Evolutionary conservation across 2,797 vertebrate genomes (phyloP), one percentile per base, ranked within the genome.

Genomic region (Danio aesculapii): DNA sequence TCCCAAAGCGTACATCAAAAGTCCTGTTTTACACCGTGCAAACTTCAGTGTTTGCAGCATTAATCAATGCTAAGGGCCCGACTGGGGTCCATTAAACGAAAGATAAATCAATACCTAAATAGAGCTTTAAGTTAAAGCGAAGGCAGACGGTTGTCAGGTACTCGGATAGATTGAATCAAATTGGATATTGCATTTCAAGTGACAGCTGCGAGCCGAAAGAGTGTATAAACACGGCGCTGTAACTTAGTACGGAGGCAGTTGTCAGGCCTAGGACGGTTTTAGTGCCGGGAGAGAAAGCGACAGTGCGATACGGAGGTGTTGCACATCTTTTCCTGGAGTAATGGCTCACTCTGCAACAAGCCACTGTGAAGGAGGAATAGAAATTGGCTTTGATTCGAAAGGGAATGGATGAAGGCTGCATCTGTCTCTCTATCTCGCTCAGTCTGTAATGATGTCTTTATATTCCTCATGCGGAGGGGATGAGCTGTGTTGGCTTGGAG

Each of bases 331-430:
- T 72, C n/a, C 84, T 69, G 82, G 87, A 90, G 86, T 81, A 87
- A 84, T 84, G 84, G 88, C 87, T 88, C 86, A 83, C 84, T 89
- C 67, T 77, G 86, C 88, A 83, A 49, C 82, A 84, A 88, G 86
- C 88, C 88, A 86, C 89, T 74, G 69, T 75, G 67, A 89, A 39
- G 41, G 43, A 70, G 46, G 86, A 86, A 89, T 81, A 85, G 87
- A 89, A 92, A 92, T 91, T 91, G 92, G 89, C 90, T 82, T 74
- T 0, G 83, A 92, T 92, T 93, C 93, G 89, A 94, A 92, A 92
- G 88, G 87, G 91, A 93, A 92, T 93, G 68, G 43, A 84, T 85
- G 86, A 91, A 88, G 89, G 88, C 66, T 70, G n/a, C 58, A 39
- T 84, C 73, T 84, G 79, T 84, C 68, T 57, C 57, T 75, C 43